Evolutionary conservation across 1,140 invertebrate genomes (phyloP).

Genomic region (Lutraria rhynchaena): DNA sequence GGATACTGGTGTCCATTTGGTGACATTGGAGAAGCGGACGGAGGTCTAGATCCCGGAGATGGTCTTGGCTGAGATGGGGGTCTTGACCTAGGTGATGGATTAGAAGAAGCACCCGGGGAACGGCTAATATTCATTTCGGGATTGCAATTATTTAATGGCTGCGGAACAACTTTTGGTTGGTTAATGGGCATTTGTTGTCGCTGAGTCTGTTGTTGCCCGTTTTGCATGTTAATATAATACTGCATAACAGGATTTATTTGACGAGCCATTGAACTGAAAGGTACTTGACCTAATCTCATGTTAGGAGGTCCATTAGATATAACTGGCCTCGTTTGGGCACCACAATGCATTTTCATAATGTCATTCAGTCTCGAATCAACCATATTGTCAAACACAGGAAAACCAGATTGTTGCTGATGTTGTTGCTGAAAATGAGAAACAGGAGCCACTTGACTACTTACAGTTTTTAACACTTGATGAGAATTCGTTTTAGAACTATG

Average conservation of each 20-base stretch:
- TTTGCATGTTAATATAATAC: constrained; percentile 27
- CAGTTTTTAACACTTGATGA: constrained; percentile 30
- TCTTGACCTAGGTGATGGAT: constrained; percentile 36
- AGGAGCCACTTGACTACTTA: constrained; percentile 4
- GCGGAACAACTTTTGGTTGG: neutral
- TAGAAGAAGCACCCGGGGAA: constrained; percentile 13
- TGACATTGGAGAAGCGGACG: constrained; percentile 37
- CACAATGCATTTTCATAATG: constrained; percentile 17
- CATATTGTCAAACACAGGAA: neutral
- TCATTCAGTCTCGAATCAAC: constrained; percentile 17
- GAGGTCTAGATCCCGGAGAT: constrained; percentile 35
- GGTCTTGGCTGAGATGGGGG: constrained; percentile 29
- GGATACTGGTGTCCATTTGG: constrained; percentile 5
- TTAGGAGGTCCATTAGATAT: constrained; percentile 38
- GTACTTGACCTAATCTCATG: constrained; percentile 11
- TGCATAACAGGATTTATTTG: constrained; percentile 40
- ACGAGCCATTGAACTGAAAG: constrained; percentile 1
- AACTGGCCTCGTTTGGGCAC: neutral
- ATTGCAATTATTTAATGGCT: neutral
- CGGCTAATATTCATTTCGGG: constrained; percentile 3
- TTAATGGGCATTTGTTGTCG: neutral
- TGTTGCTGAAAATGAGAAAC: constrained; percentile 11
- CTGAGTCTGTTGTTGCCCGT: neutral
- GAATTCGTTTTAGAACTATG: neutral
- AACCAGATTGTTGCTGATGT: constrained; percentile 10